Percentiles rank a stretch among this genome's conserved stretches.
Evolutionary conservation across 1,140 invertebrate species (phyloP).

Genomic region (Pemphigus obesinymphae): DNA sequence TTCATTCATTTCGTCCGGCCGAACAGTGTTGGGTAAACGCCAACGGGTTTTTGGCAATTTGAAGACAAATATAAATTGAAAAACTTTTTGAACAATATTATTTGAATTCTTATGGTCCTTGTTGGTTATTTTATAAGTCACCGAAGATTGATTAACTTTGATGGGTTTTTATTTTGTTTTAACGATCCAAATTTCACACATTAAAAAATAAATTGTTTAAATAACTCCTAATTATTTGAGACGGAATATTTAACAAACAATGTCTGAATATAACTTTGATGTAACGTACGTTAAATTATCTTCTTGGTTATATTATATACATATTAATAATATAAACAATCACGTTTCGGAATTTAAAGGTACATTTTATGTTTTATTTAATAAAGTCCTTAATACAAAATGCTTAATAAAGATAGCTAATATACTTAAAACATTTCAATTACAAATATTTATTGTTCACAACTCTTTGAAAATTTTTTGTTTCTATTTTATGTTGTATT

Average conservation of each 20-base stretch:
- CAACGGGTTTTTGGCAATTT: constrained; percentile 14
- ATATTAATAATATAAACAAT: too few relatives aligned
- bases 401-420: too few relatives aligned
- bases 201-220: not conserved
- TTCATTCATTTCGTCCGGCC: not conserved
- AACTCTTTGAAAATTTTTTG: too few relatives aligned
- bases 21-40: not conserved
- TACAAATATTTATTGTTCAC: too few relatives aligned
- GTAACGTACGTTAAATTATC: too few relatives aligned
- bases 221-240: not conserved
- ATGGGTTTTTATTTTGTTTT: not conserved
- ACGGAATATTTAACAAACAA: not conserved
- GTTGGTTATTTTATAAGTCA: constrained; percentile 11
- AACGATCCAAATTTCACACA: not conserved
- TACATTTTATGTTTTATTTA: too few relatives aligned
- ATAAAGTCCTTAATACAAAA: too few relatives aligned
- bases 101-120: not conserved
- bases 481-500: too few relatives aligned
- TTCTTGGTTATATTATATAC: too few relatives aligned
- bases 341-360: too few relatives aligned
- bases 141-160: not conserved
- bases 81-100: constrained; percentile 19
- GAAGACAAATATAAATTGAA: not conserved
- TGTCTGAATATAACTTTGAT: too few relatives aligned
- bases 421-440: too few relatives aligned